Evolutionary conservation across 2,113 vertebrate genomes (phyloP).

Genomic region (Rhea americana): DNA sequence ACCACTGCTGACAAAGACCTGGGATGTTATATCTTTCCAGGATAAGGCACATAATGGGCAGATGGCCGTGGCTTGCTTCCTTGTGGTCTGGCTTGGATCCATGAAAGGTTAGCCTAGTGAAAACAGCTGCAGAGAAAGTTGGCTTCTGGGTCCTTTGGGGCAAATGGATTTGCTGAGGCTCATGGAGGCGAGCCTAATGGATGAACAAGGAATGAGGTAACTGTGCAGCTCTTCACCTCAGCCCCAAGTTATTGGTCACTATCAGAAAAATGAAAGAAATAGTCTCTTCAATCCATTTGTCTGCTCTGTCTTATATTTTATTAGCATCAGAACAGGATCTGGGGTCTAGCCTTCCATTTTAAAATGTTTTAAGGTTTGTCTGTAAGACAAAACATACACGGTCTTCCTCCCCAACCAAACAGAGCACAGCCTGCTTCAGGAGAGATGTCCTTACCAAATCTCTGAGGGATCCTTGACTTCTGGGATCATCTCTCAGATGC

Average conservation of each 20-base stretch:
- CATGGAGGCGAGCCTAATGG: not conserved
- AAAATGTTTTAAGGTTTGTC: not conserved
- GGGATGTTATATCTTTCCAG: not conserved
- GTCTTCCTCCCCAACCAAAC: not conserved
- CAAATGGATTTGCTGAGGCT: not conserved
- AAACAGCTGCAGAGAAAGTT: slow-evolving; percentile 15
- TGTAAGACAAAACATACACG: not conserved
- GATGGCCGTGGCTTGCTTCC: not conserved
- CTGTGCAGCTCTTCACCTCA: not conserved
- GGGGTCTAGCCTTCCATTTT: not conserved
- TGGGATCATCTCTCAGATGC: not conserved
- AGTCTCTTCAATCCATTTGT: not conserved
- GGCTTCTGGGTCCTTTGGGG: not conserved
- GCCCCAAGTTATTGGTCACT: not conserved
- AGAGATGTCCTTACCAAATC: not conserved
- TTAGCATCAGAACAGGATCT: not conserved
- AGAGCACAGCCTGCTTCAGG: not conserved
- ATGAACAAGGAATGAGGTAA: not conserved
- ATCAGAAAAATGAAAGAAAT: not conserved
- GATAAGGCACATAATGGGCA: slow-evolving; percentile 24
- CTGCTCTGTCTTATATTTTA: not conserved
- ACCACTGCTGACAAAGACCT: not conserved
- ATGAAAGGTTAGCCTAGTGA: not conserved
- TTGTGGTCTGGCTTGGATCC: slow-evolving; percentile 27
- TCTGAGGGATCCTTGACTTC: not conserved